Conservation (phyloP, 2,113 vertebrate species). For the Grallaria varia region DNA sequence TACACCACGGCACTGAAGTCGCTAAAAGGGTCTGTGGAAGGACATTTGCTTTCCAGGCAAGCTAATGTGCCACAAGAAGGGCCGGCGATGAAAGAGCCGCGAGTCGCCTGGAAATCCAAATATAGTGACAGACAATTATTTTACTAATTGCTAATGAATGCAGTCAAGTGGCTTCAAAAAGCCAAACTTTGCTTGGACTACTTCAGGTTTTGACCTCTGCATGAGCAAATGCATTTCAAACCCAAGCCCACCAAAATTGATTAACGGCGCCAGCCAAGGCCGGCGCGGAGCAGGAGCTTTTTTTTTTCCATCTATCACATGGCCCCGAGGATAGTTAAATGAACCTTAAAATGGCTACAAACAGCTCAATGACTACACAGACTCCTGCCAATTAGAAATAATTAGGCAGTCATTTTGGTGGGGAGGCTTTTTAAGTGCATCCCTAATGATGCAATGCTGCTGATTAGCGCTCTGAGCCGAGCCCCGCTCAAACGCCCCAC, state of each 20-base stretch:
- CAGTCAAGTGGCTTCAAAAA: slow-evolving; percentile 83
- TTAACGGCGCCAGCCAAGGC: slow-evolving; percentile 81
- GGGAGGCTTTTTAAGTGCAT: slow-evolving; percentile 99
- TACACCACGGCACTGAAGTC: slow-evolving; percentile 55
- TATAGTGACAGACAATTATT: slow-evolving; percentile 83
- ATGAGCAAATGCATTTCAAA: slow-evolving; percentile 79
- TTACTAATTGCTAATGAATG: slow-evolving; percentile 86
- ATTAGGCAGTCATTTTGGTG: slow-evolving; percentile 99
- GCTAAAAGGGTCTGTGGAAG: slow-evolving; percentile 68
- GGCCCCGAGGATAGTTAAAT: slow-evolving; percentile 92
- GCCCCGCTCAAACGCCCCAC: slow-evolving; percentile 93
- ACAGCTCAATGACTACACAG: slow-evolving; percentile 96
- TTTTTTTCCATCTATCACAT: slow-evolving; percentile 79
- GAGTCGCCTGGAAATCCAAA: slow-evolving; percentile 78
- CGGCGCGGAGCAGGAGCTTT: slow-evolving; percentile 75
- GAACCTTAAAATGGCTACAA: slow-evolving; percentile 90
- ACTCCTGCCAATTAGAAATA: slow-evolving; percentile 99
- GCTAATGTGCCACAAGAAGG: slow-evolving; percentile 63
- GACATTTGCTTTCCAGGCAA: slow-evolving; percentile 68
- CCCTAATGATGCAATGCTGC: slow-evolving; percentile 98
- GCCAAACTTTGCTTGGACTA: slow-evolving; percentile 79
- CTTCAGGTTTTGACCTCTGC: slow-evolving; percentile 82
- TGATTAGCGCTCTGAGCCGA: slow-evolving; percentile 92
- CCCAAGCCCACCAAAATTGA: slow-evolving; percentile 81
- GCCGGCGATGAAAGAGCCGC: slow-evolving; percentile 75